Evolutionary conservation across 2,797 vertebrate genomes (phyloP).

Genomic region (Rhodeus uyekii): DNA sequence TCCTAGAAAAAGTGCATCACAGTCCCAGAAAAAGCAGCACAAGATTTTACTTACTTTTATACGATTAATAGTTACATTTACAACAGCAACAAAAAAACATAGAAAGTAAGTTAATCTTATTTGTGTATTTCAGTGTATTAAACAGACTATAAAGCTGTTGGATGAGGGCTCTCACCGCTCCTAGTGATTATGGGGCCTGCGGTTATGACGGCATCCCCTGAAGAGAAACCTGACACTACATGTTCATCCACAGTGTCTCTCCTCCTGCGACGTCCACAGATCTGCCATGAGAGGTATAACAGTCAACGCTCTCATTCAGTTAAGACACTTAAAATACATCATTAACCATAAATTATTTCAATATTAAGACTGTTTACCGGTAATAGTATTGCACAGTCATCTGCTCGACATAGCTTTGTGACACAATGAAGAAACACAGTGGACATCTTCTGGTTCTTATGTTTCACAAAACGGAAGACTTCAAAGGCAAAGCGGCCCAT

Average conservation of each 20-base stretch:
- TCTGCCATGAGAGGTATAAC: constrained; percentile 73
- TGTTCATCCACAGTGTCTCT: constrained; percentile 74
- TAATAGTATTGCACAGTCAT: constrained; percentile 91
- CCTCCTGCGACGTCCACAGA: constrained; percentile 87
- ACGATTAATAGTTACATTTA: not conserved
- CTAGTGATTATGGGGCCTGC: constrained; percentile 97
- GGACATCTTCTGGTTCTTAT: constrained; percentile 99
- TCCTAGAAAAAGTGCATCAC: not conserved
- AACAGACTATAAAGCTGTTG: not conserved
- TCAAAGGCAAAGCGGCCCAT: constrained; percentile 96
- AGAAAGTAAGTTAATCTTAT: not conserved
- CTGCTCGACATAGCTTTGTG: constrained; percentile 92
- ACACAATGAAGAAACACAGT: constrained; percentile 96
- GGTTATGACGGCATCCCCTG: constrained; percentile 87
- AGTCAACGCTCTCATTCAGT: not conserved
- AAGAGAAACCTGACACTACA: constrained; percentile 73
- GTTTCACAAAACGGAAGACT: constrained; percentile 97
- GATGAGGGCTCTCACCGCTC: constrained; percentile 79
- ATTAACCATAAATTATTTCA: not conserved
- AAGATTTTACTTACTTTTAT: not conserved
- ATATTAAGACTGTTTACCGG: constrained; percentile 78
- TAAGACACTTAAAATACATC: not conserved
- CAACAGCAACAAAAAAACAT: not conserved
- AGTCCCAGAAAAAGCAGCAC: not conserved
- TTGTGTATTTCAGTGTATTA: not conserved